Evolutionary conservation across 2,113 vertebrate genomes (phyloP), one percentile per base, ranked within the genome.

Genomic region (Sardina pilchardus): DNA sequence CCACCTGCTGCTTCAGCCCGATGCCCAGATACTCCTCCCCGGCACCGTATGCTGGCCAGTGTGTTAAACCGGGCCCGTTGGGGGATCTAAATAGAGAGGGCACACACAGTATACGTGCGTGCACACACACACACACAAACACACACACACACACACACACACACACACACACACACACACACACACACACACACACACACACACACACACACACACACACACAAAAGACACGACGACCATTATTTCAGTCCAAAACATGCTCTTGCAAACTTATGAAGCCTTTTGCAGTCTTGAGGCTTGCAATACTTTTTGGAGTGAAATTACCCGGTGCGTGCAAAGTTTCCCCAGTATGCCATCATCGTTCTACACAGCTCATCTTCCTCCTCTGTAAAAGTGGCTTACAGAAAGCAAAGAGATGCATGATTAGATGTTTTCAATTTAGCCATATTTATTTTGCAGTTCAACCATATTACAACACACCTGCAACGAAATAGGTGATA

Each of bases 301-400:
- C 39, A 48, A 16, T 48, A 12, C 47, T 8, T 14, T 48, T 1
- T 48, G 14, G 47, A 48, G 8, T 6, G 7, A 3, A n/a, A 59
- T 59, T 92, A 96, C 95, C 95, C 95, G 71, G 93, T 94, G 71
- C 53, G 93, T 89, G 95, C 95, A 92, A 96, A 96, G 93, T 95
- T 95, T 0, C 88, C 93, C 94, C 94, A 96, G 91, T 95, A 96
- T 47, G 82, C 92, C 95, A 96, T 95, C 88, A 95, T 48, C 21
- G 48, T 92, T 91, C 45, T 91, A 88, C 89, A 42, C 39, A 42
- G 39, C 39, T 42, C 39, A 42, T 92, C 82, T n/a, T 96, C 95
- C 30, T 93, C 91, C 86, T 92, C 81, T 7, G 81, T 14, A 45
- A 94, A 94, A n/a, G 24, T 1, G 48, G 14, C 48, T 50, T 50